Conservation (phyloP, 2,113 vertebrate species). For the Hassar affinis region DNA sequence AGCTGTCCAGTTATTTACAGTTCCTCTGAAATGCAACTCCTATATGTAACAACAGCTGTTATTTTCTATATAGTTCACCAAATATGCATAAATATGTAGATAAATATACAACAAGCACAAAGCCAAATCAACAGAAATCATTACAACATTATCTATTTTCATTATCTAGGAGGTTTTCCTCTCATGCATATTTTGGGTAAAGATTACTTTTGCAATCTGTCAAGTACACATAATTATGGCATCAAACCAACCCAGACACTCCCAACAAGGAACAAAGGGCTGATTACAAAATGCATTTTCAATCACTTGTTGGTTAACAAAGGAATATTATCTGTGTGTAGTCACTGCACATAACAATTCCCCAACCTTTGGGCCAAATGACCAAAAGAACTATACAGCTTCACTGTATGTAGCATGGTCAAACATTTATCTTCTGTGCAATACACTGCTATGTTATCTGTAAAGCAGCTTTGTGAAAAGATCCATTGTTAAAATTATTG, state of each 20-base stretch:
- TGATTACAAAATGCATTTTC: neutral
- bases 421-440: neutral
- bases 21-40: neutral
- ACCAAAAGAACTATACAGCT: neutral
- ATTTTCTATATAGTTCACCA: neutral
- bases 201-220: neutral
- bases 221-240: neutral
- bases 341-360: neutral
- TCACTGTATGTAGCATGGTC: neutral
- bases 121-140: neutral
- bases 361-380: neutral
- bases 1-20: neutral
- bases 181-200: neutral
- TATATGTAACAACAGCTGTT: neutral
- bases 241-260: conserved; percentile 6
- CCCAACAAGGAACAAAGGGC: neutral
- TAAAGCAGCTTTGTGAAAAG: neutral
- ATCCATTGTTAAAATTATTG: neutral
- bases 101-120: neutral
- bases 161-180: neutral
- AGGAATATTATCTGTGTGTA: neutral
- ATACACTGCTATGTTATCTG: neutral
- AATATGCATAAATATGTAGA: neutral
- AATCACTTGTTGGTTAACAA: conserved; percentile 9
- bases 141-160: too few relatives aligned